Evolutionary conservation across 2,888 invertebrate species (phyloP), one percentile per base, ranked within the genome.

Genomic region (Charanyca ferruginea): DNA sequence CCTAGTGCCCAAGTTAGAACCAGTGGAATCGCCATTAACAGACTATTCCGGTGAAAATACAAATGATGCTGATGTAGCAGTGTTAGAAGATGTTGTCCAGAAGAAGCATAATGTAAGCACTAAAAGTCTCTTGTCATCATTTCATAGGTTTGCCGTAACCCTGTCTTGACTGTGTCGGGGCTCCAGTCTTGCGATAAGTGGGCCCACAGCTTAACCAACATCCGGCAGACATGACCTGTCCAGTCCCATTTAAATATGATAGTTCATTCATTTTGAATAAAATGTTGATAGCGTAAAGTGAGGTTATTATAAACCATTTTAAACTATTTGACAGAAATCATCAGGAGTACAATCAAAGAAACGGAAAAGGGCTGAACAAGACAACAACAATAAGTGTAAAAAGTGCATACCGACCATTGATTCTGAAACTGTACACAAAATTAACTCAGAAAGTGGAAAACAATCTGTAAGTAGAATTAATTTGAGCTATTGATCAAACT

Each of bases 41-140:
- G 95, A 94, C 63, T 94, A 90, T 67, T 94, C 95, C 0, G 91
- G 91, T 18, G 95, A 94, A 9, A 94, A 93, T 28, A 94, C 93
- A 0, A 93, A 91, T 74, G 94, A 95, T 67, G 88, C 89, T 13
- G 95, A 94, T 59, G 91, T 94, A 47, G 91, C 94, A 8, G 80
- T 94, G 44, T 79, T 93, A 5, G 94, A 95, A 1, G 92, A 92
- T 13, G 60, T 77, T 5, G 48, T 81, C 5, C 92, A 92, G 18
- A 94, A 75, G 44, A 82, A 81, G 32, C 41, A 58, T 2, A 68
- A 49, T 70, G 81, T 82, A 71, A 81, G 83, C 42, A 18, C 38
- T 41, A 32, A 8, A 9, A 32, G 1, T n/a, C n/a, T n/a, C n/a
- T n/a, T n/a, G n/a, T n/a, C n/a, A n/a, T n/a, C n/a, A n/a, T n/a